These are phyloP conservation scores for Eilema sororculum DNA, from an alignment of 2,888 invertebrate genomes.

Conservation along the genomic window DNA sequence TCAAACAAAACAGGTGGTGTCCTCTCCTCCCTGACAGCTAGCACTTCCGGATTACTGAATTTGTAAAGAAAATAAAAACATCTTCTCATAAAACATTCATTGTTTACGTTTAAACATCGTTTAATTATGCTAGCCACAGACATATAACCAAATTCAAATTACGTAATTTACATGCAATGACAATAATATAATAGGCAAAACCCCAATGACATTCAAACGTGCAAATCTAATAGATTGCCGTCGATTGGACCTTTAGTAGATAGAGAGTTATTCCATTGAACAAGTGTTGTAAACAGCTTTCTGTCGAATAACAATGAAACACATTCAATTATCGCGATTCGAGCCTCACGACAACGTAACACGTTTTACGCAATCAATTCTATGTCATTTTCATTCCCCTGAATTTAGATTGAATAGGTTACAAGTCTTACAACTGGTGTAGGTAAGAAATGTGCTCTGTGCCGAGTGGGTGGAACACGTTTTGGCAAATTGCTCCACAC, in stretches of 20 bases:
- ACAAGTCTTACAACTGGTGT: not conserved
- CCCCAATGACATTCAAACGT: not conserved
- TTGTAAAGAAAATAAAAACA: not conserved
- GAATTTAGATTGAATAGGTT: constrained; percentile 11
- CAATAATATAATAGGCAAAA: not conserved
- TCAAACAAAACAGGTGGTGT: too few species aligned
- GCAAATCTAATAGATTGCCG: not conserved
- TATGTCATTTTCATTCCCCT: constrained; percentile 6
- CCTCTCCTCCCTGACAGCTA: too few species aligned
- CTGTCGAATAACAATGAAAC: constrained; percentile 23
- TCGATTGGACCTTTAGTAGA: not conserved
- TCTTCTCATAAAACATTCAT: not conserved
- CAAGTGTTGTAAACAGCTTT: constrained; percentile 21
- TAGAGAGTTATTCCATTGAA: constrained; percentile 5
- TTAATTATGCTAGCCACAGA: not conserved
- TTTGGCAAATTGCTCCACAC: not conserved
- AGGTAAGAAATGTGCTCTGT: not conserved
- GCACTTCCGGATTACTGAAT: too few species aligned
- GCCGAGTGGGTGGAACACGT: not conserved
- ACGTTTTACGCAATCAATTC: constrained; percentile 10
- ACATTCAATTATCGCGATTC: constrained; percentile 20
- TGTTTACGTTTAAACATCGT: not conserved
- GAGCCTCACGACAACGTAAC: constrained; percentile 9
- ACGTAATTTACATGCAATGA: too few species aligned
- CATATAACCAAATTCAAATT: not conserved